Percentiles rank a stretch among this genome's conserved stretches.
These are phyloP conservation scores for Bugulina stolonifera DNA, from an alignment of 2,888 invertebrate genomes.

Conservation along the genomic window DNA sequence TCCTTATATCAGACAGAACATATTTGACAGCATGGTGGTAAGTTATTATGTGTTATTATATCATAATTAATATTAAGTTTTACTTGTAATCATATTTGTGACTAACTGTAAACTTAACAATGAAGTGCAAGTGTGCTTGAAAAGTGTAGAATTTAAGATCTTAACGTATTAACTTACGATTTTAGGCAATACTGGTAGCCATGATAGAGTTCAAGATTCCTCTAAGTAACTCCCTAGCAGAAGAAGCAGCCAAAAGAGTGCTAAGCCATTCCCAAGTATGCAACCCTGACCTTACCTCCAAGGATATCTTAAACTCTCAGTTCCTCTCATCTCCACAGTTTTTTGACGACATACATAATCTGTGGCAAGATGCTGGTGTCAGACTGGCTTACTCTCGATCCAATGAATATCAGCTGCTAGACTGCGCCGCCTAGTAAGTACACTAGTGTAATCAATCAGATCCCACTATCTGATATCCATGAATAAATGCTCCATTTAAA, in stretches of 20 bases:
- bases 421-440: slow-evolving; percentile 76
- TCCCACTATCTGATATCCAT: too few species aligned
- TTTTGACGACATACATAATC: slow-evolving; percentile 62
- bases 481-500: too few species aligned
- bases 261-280: slow-evolving; percentile 35
- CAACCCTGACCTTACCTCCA: background rate
- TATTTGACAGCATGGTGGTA: slow-evolving; percentile 26
- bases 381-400: slow-evolving; percentile 65
- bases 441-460: background rate
- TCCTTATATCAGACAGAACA: slow-evolving; percentile 26
- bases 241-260: slow-evolving; percentile 34
- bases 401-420: slow-evolving; percentile 72
- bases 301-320: background rate
- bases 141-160: too few species aligned
- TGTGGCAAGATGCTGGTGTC: slow-evolving; percentile 70
- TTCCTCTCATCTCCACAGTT: slow-evolving; percentile 57
- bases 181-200: slow-evolving; percentile 44
- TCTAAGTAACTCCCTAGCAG: slow-evolving; percentile 54
- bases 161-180: too few species aligned
- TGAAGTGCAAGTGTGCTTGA: too few species aligned
- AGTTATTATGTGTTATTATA: background rate
- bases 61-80: too few species aligned
- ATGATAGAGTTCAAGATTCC: slow-evolving; percentile 42
- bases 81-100: too few species aligned
- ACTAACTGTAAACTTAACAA: too few species aligned